These are phyloP conservation scores for Castor canadensis DNA, from an alignment of 2,113 vertebrate genomes.

Conservation along the genomic window DNA sequence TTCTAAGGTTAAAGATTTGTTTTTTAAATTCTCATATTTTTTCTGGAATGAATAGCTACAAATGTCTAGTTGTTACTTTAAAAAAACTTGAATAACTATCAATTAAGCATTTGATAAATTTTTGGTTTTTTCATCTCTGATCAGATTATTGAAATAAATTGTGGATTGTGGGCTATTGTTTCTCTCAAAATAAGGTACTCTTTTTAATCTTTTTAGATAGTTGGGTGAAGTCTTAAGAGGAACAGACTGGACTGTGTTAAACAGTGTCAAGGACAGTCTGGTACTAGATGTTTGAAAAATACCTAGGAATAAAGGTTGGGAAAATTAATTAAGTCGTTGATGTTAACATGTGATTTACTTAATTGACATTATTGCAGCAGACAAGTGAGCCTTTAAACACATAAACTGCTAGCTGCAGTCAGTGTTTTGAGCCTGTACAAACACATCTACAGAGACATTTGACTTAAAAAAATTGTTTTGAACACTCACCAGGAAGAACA, in stretches of 20 bases:
- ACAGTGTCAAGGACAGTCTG: neutral
- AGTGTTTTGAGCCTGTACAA: neutral
- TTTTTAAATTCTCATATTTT: neutral
- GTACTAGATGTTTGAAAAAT: slow-evolving; percentile 21
- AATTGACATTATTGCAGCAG: neutral
- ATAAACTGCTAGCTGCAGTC: neutral
- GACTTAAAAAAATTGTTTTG: neutral
- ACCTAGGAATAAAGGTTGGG: neutral
- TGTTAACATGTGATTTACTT: slow-evolving; percentile 1
- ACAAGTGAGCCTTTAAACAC: neutral
- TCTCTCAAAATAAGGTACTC: neutral
- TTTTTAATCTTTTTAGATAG: neutral
- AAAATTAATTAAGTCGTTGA: neutral
- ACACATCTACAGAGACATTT: neutral
- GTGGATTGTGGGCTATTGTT: neutral
- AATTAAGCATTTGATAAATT: neutral
- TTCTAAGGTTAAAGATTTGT: slow-evolving; percentile 26
- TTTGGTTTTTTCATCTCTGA: slow-evolving; percentile 43
- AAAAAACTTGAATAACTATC: neutral
- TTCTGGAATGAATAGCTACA: neutral
- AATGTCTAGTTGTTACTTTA: slow-evolving; percentile 29
- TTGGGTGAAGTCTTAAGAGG: neutral
- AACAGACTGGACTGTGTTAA: neutral
- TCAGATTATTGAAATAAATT: slow-evolving; percentile 45
- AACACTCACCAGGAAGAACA: slow-evolving; percentile 26